A percentile compares a stretch with the other conserved stretches of the same genome.
These are phyloP conservation scores for Sycon ciliatum DNA, from an alignment of 37 sponge, comb jelly and placozoan genomes.

Conservation along the genomic window DNA sequence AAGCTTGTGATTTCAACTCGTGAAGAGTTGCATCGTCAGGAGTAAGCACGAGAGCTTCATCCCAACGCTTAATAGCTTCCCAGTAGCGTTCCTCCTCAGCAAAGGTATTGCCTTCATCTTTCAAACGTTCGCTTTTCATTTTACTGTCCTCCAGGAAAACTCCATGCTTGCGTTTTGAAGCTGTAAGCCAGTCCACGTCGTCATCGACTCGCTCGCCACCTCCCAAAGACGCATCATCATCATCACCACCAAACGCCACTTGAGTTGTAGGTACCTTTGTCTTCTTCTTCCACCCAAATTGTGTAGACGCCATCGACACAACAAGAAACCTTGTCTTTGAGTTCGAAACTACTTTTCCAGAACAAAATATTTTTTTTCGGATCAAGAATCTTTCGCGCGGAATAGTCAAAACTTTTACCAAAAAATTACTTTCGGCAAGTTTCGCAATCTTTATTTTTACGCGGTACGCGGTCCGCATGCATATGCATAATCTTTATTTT, in stretches of 20 bases:
- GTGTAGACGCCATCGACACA: not conserved
- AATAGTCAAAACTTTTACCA: too few relatives aligned
- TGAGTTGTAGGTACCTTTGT: not conserved
- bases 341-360: not conserved
- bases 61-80: conserved; percentile 65
- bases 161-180: conserved; percentile 24
- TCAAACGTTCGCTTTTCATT: conserved; percentile 48
- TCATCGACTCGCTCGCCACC: conserved; percentile 9
- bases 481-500: too few relatives aligned
- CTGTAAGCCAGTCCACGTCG: conserved; percentile 35
- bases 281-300: conserved; percentile 55
- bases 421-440: too few relatives aligned
- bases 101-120: conserved; percentile 54
- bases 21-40: conserved; percentile 44
- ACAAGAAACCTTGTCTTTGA: not conserved
- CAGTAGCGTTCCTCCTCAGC: conserved; percentile 64
- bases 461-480: too few relatives aligned
- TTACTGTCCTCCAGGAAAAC: conserved; percentile 49
- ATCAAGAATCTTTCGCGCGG: too few relatives aligned
- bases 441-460: too few relatives aligned
- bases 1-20: conserved; percentile 75
- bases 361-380: too few relatives aligned
- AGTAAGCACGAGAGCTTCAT: conserved; percentile 61
- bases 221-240: conserved; percentile 1
- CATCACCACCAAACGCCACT: not conserved